Evolutionary conservation across 2,888 invertebrate species (phyloP).

Genomic region (Mylabris sibirica): DNA sequence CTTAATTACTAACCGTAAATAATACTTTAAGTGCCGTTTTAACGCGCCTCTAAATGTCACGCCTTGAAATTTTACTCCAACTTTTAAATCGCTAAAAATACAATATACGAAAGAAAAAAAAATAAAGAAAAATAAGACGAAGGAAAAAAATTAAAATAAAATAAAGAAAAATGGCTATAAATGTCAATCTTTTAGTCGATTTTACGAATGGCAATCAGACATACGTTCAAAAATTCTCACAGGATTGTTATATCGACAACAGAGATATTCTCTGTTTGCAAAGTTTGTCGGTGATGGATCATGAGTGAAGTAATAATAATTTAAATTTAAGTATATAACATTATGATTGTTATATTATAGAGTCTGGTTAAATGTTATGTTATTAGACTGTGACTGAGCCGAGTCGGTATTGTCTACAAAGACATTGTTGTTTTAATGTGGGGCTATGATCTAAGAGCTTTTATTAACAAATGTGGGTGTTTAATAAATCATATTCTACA

Average conservation of each 20-base stretch:
- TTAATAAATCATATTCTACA: slow-evolving; percentile 56
- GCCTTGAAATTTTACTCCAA: slow-evolving; percentile 57
- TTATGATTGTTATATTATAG: slow-evolving; percentile 55
- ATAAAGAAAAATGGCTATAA: slow-evolving; percentile 56
- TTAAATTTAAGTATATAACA: slow-evolving; percentile 57
- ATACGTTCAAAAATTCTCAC: slow-evolving; percentile 36
- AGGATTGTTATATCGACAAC: not conserved
- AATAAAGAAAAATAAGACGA: slow-evolving; percentile 51
- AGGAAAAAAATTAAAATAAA: slow-evolving; percentile 46
- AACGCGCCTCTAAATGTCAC: slow-evolving; percentile 62
- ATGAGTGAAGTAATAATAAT: slow-evolving; percentile 54
- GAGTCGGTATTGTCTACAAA: slow-evolving; percentile 27
- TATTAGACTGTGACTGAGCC: slow-evolving; percentile 42
- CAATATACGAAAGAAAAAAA: slow-evolving; percentile 51
- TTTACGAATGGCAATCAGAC: slow-evolving; percentile 38
- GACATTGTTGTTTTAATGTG: slow-evolving; percentile 31
- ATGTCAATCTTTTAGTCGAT: slow-evolving; percentile 52
- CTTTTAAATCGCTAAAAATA: slow-evolving; percentile 55
- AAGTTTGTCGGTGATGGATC: slow-evolving; percentile 35
- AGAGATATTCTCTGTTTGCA: slow-evolving; percentile 7
- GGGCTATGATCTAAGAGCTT: slow-evolving; percentile 46
- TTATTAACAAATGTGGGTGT: slow-evolving; percentile 55
- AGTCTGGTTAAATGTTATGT: slow-evolving; percentile 40
- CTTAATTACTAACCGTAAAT: slow-evolving; percentile 63
- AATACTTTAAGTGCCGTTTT: slow-evolving; percentile 62